phyloP scores from a whole-genome alignment of 2,888 invertebrate genomes.

The Drosophila lacicola region DNA sequence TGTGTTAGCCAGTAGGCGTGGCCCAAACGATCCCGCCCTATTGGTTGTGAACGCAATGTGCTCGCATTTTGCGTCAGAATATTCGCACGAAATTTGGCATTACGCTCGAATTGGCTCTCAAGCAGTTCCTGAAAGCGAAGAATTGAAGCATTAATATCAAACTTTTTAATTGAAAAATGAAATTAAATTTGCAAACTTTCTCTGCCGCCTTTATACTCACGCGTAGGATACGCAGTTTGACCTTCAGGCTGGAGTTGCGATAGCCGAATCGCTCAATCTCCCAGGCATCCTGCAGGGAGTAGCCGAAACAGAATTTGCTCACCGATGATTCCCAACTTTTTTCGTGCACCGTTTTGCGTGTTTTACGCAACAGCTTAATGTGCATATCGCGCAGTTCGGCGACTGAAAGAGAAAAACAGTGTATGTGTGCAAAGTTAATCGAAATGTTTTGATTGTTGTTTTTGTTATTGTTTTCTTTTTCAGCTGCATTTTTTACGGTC shows the following conservation, averaged over 20 bases:
- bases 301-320: constrained; percentile 95
- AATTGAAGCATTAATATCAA: background rate
- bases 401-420: constrained; percentile 87
- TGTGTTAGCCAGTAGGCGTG: constrained; percentile 97
- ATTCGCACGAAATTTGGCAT: constrained; percentile 95
- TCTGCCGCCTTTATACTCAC: constrained; percentile 86
- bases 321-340: constrained; percentile 96
- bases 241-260: constrained; percentile 94
- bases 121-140: constrained; percentile 89
- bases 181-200: background rate
- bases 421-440: constrained; percentile 29
- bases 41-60: constrained; percentile 93
- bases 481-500: constrained; percentile 36
- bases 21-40: constrained; percentile 96
- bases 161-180: background rate
- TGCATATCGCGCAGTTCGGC: constrained; percentile 94
- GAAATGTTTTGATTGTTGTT: constrained; percentile 36
- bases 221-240: constrained; percentile 95
- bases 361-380: constrained; percentile 94
- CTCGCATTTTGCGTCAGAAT: constrained; percentile 91
- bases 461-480: constrained; percentile 23
- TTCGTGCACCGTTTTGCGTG: constrained; percentile 91
- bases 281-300: constrained; percentile 95
- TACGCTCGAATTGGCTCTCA: constrained; percentile 97
- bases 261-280: constrained; percentile 98